These are phyloP conservation scores for Spisula subtruncata DNA, from an alignment of 2,888 invertebrate genomes.

Conservation along the genomic window DNA sequence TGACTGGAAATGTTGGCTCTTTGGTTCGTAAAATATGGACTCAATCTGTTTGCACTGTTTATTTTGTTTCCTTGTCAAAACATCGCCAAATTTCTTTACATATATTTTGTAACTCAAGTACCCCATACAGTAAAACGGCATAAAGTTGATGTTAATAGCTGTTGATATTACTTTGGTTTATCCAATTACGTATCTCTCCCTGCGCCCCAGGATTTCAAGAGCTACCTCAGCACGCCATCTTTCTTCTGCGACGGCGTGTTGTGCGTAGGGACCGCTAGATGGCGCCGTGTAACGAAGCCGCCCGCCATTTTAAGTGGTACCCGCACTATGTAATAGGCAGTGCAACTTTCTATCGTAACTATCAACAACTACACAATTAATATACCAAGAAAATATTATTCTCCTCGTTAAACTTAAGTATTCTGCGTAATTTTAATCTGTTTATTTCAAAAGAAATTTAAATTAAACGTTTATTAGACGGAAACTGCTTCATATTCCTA, in stretches of 20 bases:
- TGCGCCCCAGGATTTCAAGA: constrained; percentile 58
- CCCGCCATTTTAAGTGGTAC: constrained; percentile 68
- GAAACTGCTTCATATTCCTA: constrained; percentile 22
- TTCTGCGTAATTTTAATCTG: constrained; percentile 65
- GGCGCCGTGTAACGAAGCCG: constrained; percentile 66
- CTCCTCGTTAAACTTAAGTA: constrained; percentile 59
- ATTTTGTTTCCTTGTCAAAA: constrained; percentile 68
- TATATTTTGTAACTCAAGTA: constrained; percentile 68
- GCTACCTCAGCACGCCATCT: constrained; percentile 52
- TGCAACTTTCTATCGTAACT: constrained; percentile 65
- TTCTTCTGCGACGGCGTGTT: constrained; percentile 56
- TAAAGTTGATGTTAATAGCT: constrained; percentile 66
- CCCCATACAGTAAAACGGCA: constrained; percentile 52
- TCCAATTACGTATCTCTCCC: constrained; percentile 71
- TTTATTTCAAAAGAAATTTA: constrained; percentile 69
- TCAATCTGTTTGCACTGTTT: constrained; percentile 63
- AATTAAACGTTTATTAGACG: constrained; percentile 52
- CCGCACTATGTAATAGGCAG: constrained; percentile 41
- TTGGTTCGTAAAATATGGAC: constrained; percentile 56
- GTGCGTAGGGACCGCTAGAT: constrained; percentile 45
- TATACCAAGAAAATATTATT: constrained; percentile 66
- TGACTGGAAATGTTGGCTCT: constrained; percentile 46
- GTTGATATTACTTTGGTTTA: constrained; percentile 67
- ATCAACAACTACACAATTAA: constrained; percentile 69
- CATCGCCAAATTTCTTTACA: constrained; percentile 57